Base-by-base conservation (phyloP, 1,140 invertebrate species). In the Arctopsyche grandis region DNA sequence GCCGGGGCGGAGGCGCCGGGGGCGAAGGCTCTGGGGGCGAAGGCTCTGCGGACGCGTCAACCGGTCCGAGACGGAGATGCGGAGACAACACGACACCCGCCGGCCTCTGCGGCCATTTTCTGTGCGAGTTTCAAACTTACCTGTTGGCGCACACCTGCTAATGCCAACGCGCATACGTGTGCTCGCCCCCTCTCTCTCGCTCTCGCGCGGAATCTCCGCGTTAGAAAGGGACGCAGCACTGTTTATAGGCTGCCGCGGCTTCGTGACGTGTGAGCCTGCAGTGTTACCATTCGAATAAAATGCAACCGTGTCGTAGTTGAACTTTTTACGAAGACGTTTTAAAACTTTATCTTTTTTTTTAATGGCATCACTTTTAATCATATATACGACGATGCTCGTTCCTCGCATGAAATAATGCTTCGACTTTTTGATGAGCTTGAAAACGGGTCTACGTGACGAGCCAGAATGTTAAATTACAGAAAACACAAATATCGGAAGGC, bases 51-150 rank as follows among this genome's bases (percentile, higher is more conserved):
- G 5, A 46, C 44, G 5, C 44, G 44, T 5, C 44, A 46, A 12
- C 12, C 44, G 44, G 58, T 5, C n/a, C 58, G 58, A 22, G 19
- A 19, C 63, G 22, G 24, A 12, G 26, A 22, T 3, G 3, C 24
- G 60, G 14, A 44, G 29, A 44, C 60, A 5, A 21, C 60, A 22
- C 69, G 69, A 46, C 69, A 24, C 14, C 14, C 69, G 43, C 69
- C 38, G 38, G 44, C 60, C 60, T 3, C 60, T 66, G 60, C 60
- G 19, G 60, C 69, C 69, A 71, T 71, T 71, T 71, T 71, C 69
- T 46, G 69, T 19, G 16, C 44, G 29, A 71, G 69, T 71, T 71
- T 71, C 9, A 71, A 71, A 71, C 38, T 71, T 71, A 71, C 69
- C 69, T 71, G 29, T 71, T 46, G 69, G 63, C 21, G 63, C 63